Conservation (phyloP, 2,888 invertebrate genomes). For the Epinotia bilunana region DNA sequence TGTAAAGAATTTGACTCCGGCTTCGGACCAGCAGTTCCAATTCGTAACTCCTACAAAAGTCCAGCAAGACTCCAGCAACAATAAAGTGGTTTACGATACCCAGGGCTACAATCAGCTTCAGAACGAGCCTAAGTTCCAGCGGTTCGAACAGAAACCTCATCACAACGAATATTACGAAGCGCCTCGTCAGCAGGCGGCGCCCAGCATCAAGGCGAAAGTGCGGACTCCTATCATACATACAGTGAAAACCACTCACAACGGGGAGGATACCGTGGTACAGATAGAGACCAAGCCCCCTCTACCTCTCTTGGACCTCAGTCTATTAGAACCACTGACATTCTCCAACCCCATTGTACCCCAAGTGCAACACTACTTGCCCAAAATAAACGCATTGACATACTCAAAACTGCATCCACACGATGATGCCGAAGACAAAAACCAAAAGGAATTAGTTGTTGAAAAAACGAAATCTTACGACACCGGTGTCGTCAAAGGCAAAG, state of each 20-base stretch:
- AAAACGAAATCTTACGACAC: constrained; percentile 68
- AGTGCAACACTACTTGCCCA: constrained; percentile 78
- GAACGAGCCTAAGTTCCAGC: constrained; percentile 59
- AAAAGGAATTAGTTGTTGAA: constrained; percentile 63
- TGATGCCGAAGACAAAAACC: constrained; percentile 59
- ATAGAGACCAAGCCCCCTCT: constrained; percentile 69
- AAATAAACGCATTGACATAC: constrained; percentile 69
- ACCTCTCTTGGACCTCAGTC: constrained; percentile 71
- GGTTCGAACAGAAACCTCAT: constrained; percentile 53
- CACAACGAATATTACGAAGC: constrained; percentile 45
- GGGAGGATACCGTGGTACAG: constrained; percentile 68
- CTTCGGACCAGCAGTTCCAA: constrained; percentile 50
- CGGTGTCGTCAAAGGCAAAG: constrained; percentile 57
- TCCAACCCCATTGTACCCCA: constrained; percentile 78
- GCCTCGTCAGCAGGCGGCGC: constrained; percentile 30
- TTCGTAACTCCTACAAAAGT: constrained; percentile 49
- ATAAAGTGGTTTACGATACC: constrained; percentile 60
- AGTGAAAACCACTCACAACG: constrained; percentile 68
- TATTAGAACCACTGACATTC: constrained; percentile 76
- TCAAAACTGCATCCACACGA: constrained; percentile 62
- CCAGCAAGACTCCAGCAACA: constrained; percentile 64
- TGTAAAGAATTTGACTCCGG: constrained; percentile 58
- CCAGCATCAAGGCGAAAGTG: constrained; percentile 43
- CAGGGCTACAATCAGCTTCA: constrained; percentile 55
- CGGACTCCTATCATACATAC: constrained; percentile 58